Percentiles rank a stretch among this genome's conserved stretches.
phyloP scores from a whole-genome alignment of 1,140 invertebrate species.

The Gonioctena quinquepunctata region DNA sequence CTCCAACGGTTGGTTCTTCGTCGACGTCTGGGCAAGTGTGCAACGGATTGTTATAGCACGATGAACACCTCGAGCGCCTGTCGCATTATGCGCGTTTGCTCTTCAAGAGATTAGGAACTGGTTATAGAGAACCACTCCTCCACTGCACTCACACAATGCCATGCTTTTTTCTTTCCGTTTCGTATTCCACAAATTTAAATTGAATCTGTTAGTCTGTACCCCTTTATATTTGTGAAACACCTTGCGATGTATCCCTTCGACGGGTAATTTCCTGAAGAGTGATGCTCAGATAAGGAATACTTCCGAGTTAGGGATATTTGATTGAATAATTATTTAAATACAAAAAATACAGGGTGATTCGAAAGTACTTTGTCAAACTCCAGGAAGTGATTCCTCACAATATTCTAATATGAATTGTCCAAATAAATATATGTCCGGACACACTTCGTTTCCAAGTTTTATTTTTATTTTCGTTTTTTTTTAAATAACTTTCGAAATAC shows the following conservation, averaged over 20 bases:
- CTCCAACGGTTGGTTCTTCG: neutral
- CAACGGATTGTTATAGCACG: conserved; percentile 18
- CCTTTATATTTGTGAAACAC: conserved; percentile 7
- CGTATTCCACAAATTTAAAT: conserved; percentile 4
- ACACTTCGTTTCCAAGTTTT: too few species aligned
- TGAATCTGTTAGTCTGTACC: conserved; percentile 5
- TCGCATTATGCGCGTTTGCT: conserved; percentile 20
- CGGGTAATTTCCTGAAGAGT: too few species aligned
- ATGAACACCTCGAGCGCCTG: conserved; percentile 15
- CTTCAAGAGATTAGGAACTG: conserved; percentile 18
- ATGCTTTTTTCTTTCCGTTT: neutral
- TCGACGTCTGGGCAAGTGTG: conserved; percentile 3
- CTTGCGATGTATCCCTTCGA: conserved; percentile 1
- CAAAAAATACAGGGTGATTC: too few species aligned
- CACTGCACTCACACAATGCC: conserved; percentile 9
- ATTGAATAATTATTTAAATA: too few species aligned
- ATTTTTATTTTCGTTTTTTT: too few species aligned
- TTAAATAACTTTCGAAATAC: too few species aligned
- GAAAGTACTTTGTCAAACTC: too few species aligned
- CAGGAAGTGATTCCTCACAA: too few species aligned
- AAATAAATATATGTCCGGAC: too few species aligned
- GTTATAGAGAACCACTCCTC: conserved; percentile 19
- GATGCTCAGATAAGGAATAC: too few species aligned
- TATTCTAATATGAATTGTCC: too few species aligned
- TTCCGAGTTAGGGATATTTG: too few species aligned